Evolutionary conservation across 2,113 vertebrate genomes (phyloP).

Genomic region (Pteronura brasiliensis): DNA sequence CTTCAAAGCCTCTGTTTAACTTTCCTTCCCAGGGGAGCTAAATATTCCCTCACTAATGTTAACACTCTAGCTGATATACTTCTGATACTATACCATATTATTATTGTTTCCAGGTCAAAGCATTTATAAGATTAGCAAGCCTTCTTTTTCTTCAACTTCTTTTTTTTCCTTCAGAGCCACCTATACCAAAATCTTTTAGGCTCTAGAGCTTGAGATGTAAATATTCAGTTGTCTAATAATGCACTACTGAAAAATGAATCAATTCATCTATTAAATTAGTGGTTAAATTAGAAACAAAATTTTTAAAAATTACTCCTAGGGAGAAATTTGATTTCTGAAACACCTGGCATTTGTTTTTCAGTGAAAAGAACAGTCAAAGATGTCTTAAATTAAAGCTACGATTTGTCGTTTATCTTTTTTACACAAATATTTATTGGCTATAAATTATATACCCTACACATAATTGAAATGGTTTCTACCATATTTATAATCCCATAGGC

Average conservation of each 20-base stretch:
- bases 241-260: neutral
- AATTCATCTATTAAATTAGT: neutral
- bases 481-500: neutral
- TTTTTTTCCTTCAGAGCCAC: neutral
- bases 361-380: neutral
- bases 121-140: neutral
- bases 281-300: neutral
- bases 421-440: neutral
- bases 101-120: neutral
- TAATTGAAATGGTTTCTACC: neutral
- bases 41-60: neutral
- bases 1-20: neutral
- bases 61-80: neutral
- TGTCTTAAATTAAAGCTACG: neutral
- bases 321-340: neutral
- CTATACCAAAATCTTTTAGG: neutral
- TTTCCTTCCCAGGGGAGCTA: neutral
- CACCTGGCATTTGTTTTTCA: neutral
- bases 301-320: neutral
- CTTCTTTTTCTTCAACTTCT: neutral
- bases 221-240: neutral
- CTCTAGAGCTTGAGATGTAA: neutral
- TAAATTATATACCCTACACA: neutral
- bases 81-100: neutral
- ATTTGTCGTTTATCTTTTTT: neutral